phyloP scores from a whole-genome alignment of 2,113 vertebrate species.

The Hippolais icterina region DNA sequence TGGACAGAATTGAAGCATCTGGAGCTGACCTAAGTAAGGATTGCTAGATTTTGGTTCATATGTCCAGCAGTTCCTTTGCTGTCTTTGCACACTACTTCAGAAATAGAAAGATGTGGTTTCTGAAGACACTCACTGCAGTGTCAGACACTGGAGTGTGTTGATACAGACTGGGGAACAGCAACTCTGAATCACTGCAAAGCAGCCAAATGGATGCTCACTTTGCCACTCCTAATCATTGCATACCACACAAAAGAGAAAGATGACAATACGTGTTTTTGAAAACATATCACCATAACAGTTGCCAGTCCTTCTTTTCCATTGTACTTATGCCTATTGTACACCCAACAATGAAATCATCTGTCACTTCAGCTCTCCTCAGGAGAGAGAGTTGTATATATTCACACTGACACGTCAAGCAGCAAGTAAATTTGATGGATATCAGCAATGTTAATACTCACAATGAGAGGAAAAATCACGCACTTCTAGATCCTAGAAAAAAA shows the following conservation, averaged over 20 bases:
- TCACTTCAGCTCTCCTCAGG: constrained; percentile 23
- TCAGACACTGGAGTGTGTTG: background rate
- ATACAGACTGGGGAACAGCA: background rate
- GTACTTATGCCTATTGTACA: constrained; percentile 29
- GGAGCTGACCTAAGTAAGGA: background rate
- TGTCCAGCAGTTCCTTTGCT: background rate
- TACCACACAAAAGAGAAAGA: background rate
- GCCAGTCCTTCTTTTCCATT: constrained; percentile 14
- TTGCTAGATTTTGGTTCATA: background rate
- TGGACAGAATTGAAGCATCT: background rate
- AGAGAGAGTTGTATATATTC: constrained; percentile 26
- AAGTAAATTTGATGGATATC: constrained; percentile 14
- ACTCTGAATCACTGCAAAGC: background rate
- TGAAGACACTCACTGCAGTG: background rate
- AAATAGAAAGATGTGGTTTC: background rate
- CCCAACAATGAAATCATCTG: constrained; percentile 41
- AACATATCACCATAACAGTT: constrained; percentile 20
- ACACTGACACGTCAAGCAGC: constrained; percentile 1
- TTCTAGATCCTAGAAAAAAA: constrained; percentile 7
- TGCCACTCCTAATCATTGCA: constrained; percentile 18
- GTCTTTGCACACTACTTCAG: background rate
- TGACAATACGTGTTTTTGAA: constrained; percentile 16
- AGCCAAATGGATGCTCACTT: background rate
- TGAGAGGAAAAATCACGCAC: background rate
- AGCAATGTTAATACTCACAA: background rate